Evolutionary conservation across 1,140 invertebrate genomes (phyloP).

Genomic region (Pseudomyrmex concolor): DNA sequence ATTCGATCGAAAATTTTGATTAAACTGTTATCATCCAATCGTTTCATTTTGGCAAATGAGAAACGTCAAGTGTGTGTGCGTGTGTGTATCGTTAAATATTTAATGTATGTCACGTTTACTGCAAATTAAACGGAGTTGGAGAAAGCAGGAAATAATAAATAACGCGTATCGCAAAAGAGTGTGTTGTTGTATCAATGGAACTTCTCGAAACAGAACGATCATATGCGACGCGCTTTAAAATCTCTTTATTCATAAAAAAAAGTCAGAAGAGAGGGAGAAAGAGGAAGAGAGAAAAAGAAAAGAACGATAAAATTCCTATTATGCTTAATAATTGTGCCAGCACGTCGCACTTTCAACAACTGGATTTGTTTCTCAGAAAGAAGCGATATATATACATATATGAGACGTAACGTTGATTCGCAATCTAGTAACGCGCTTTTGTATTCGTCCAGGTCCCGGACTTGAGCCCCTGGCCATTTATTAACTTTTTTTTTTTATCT

Average conservation of each 20-base stretch:
- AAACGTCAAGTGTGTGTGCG: neutral
- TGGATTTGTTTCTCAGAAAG: slow-evolving; percentile 41
- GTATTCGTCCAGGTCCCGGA: slow-evolving; percentile 26
- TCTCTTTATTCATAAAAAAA: slow-evolving; percentile 7
- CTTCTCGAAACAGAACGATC: neutral
- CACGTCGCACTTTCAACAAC: slow-evolving; percentile 21
- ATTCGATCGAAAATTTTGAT: slow-evolving; percentile 38
- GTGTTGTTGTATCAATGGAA: neutral
- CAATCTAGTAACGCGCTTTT: slow-evolving; percentile 54
- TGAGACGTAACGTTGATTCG: slow-evolving; percentile 40
- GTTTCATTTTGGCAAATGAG: neutral
- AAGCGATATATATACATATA: slow-evolving; percentile 4
- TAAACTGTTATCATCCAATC: slow-evolving; percentile 2
- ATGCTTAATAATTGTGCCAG: slow-evolving; percentile 57
- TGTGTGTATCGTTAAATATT: neutral
- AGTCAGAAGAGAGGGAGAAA: neutral
- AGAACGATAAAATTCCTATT: slow-evolving; percentile 49
- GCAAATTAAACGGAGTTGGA: too few species aligned
- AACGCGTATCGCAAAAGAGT: neutral
- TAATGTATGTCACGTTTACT: too few species aligned
- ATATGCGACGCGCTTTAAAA: neutral
- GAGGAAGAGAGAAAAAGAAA: too few species aligned
- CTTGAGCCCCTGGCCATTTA: slow-evolving; percentile 43
- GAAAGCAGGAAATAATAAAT: too few species aligned
- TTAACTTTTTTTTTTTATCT: slow-evolving; percentile 52